Percentiles rank a stretch among this genome's conserved stretches.
These are phyloP conservation scores for Cynocephalus volans DNA, from an alignment of 2,113 vertebrate genomes.

Conservation along the genomic window DNA sequence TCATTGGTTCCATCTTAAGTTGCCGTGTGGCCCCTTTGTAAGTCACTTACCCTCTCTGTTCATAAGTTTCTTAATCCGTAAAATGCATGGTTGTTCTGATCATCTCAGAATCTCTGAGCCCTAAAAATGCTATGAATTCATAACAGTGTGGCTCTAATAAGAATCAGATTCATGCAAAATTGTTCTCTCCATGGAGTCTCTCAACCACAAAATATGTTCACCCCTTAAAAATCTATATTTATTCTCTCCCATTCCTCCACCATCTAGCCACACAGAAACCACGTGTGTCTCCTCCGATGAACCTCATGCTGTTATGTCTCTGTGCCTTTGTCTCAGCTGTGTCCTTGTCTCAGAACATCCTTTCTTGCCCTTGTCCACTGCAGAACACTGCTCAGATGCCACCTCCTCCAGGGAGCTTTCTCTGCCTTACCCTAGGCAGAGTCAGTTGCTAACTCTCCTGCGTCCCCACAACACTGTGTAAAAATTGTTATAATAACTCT, in stretches of 20 bases:
- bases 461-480: not conserved
- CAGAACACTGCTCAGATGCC: not conserved
- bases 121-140: not conserved
- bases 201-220: rapidly evolving
- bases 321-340: not conserved
- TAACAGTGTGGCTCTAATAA: not conserved
- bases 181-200: not conserved
- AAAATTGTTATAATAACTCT: not conserved
- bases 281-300: not conserved
- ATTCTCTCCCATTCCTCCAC: not conserved
- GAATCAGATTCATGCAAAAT: not conserved
- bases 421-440: not conserved
- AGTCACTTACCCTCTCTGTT: not conserved
- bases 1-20: not conserved
- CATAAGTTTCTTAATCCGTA: not conserved
- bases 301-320: rapidly evolving
- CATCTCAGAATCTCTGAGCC: not conserved
- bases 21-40: not conserved
- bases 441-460: not conserved
- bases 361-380: not conserved
- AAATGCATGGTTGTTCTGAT: not conserved
- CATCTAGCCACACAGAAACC: no score
- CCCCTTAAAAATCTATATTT: not conserved
- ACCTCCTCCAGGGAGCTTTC: not conserved
- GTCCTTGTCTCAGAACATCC: not conserved